phyloP scores from a whole-genome alignment of 2,888 invertebrate species.

The Zhengitettix transpicula region DNA sequence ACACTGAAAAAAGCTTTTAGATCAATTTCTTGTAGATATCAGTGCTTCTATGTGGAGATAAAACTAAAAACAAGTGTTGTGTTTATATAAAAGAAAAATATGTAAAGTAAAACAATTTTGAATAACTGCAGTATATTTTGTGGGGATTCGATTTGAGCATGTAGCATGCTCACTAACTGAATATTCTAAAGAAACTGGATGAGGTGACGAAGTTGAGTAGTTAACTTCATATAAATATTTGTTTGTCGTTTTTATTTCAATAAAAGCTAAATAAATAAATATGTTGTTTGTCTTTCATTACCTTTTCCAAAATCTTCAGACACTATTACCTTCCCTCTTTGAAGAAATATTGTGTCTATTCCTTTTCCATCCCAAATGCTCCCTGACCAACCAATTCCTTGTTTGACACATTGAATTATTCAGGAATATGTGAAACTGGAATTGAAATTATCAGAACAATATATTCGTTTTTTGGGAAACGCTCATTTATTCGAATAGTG shows the following conservation, averaged over 20 bases:
- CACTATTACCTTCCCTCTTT: too few relatives aligned
- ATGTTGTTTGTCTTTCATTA: background rate
- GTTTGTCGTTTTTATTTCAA: conserved; percentile 32
- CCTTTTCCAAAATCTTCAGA: background rate
- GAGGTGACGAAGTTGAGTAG: conserved; percentile 9
- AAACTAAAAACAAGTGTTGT: conserved; percentile 6
- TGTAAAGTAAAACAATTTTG: conserved; percentile 8
- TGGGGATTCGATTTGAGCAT: conserved; percentile 8
- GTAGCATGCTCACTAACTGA: conserved; percentile 11
- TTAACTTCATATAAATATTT: conserved; percentile 14
- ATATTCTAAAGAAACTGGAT: conserved; percentile 12
- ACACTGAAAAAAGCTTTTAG: conserved; percentile 8
- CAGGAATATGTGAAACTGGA: too few relatives aligned
- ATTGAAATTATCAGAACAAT: too few relatives aligned
- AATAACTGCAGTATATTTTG: conserved; percentile 11
- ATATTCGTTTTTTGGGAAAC: too few relatives aligned
- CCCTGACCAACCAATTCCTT: too few relatives aligned
- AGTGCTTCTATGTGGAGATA: conserved; percentile 10
- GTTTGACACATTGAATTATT: too few relatives aligned
- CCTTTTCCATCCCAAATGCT: too few relatives aligned
- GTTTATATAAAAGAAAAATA: conserved; percentile 9
- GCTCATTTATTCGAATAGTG: too few relatives aligned
- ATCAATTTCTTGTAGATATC: conserved; percentile 9
- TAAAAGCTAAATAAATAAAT: conserved; percentile 12
- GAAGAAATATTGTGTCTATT: too few relatives aligned